Base-by-base conservation (phyloP, 2,113 vertebrate genomes). In the Corynorhinus townsendii region DNA sequence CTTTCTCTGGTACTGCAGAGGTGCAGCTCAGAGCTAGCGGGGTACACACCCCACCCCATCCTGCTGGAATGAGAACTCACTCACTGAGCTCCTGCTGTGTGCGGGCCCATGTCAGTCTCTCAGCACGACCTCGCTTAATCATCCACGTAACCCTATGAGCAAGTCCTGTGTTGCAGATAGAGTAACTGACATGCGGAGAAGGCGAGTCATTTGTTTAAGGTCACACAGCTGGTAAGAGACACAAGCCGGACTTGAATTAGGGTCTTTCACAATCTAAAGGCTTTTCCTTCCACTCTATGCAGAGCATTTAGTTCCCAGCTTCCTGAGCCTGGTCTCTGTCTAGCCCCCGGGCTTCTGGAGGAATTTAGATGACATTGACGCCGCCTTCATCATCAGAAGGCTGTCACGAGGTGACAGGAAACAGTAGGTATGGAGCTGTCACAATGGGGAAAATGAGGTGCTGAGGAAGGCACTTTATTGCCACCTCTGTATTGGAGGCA, bases 321-420 rank as follows among this genome's bases (percentile, higher is more conserved):
- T 89, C 89, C 84, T 43, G 59, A 64, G 59, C 24, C 43, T 35
- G 64, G 38, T 94, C 85, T 86, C 64, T 73, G 35, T 30, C 43
- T 22, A 40, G 87, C 72, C 49, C 38, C 62, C 16, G 20, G 54
- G 77, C 49, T 88, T 91, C 68, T 15, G 72, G 80, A 49, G 68
- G 81, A 90, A 92, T 92, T 79, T 85, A 59, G 93, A 54, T 85
- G 91, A 93, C 85, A 80, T 17, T 33, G 75, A 59, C 38, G 72
- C 93, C 56, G 40, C 68, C 83, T 71, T 87, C 93, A 49, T 95
- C 81, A 20, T 94, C 77, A 93, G 89, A 87, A 87, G 76, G 84
- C 94, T 97, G 95, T 96, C 97, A 93, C 54, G 24, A 40, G 45
- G 80, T 95, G 96, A 93, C 96, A 94, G 89, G 75, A 66, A 95